Base-by-base conservation (phyloP, 1,140 invertebrate species). In the Zeugodacus cucurbitae region DNA sequence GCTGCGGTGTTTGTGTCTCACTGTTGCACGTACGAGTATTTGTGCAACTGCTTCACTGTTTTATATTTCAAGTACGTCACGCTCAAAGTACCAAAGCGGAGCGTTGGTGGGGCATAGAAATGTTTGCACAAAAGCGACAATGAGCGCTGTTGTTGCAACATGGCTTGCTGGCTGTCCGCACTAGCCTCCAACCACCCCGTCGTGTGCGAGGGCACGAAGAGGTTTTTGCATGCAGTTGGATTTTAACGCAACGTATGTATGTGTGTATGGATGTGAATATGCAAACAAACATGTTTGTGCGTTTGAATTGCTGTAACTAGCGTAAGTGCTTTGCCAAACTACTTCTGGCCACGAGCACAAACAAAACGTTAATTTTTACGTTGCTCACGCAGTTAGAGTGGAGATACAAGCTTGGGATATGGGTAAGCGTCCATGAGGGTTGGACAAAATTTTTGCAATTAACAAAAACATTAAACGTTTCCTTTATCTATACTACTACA, bases 11-110 rank as follows among this genome's bases (percentile, higher is more conserved):
- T 3, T 74, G 67, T 41, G 37, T n/a, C 10, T 1, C 29, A 11
- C 64, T 67, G 14, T 32, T 67, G 64, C 26, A 62, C 26, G 22
- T 67, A n/a, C n/a, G n/a, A n/a, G n/a, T n/a, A 32, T 74, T 74
- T 41, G 62, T 32, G 29, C 14, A 74, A 74, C 67, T 74, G 67
- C 67, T 37, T 74, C 67, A 74, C 6, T 74, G 67, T 74, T 74
- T 74, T 74, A 41, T 74, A 74, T 74, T 41, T 74, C 32, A 74
- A 74, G 67, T 74, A 74, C 37, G 67, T 22, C 67, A 74, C 67
- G 67, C 67, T 74, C 67, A 74, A 74, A 74, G 67, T 7, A 34
- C 67, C 34, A 74, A 37, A 37, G 67, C 20, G 32, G 20, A 74
- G 20, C 34, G 20, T 37, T 22, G 34, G 34, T 41, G 32, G 34